Conservation (phyloP, 1,140 invertebrate genomes). For the Dinoponera quadriceps region DNA sequence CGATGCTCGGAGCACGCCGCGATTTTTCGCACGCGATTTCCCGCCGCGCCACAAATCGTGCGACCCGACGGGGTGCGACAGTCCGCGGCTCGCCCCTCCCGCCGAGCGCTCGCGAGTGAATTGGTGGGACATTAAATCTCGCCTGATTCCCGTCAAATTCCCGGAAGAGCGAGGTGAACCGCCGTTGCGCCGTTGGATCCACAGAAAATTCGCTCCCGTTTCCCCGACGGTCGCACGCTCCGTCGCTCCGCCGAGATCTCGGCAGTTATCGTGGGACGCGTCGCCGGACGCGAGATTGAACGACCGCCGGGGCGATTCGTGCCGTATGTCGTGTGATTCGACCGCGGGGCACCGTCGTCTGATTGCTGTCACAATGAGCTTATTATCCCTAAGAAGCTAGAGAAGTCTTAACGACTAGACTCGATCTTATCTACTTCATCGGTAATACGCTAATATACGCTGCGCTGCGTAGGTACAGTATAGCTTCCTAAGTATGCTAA, state of each 20-base stretch:
- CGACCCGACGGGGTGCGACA: no score
- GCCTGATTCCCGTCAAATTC: neutral
- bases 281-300: conserved; percentile 25
- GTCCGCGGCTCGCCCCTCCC: neutral
- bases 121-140: conserved; percentile 7
- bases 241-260: neutral
- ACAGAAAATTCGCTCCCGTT: neutral
- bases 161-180: neutral
- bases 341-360: conserved; percentile 75
- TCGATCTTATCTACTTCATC: conserved; percentile 46
- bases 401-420: conserved; percentile 58
- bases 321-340: conserved; percentile 50
- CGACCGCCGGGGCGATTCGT: conserved; percentile 15
- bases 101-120: neutral
- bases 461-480: conserved; percentile 56
- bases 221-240: conserved; percentile 12
- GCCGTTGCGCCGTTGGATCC: neutral
- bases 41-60: neutral
- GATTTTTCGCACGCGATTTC: neutral
- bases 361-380: conserved; percentile 85
- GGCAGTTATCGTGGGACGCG: neutral
- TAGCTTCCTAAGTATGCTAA: conserved; percentile 51
- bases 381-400: conserved; percentile 76
- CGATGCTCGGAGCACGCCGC: neutral
- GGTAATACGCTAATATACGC: conserved; percentile 40